Evolutionary conservation across 2,113 vertebrate genomes (phyloP), one percentile per base, ranked within the genome.

Genomic region (Myotis lucifugus): DNA sequence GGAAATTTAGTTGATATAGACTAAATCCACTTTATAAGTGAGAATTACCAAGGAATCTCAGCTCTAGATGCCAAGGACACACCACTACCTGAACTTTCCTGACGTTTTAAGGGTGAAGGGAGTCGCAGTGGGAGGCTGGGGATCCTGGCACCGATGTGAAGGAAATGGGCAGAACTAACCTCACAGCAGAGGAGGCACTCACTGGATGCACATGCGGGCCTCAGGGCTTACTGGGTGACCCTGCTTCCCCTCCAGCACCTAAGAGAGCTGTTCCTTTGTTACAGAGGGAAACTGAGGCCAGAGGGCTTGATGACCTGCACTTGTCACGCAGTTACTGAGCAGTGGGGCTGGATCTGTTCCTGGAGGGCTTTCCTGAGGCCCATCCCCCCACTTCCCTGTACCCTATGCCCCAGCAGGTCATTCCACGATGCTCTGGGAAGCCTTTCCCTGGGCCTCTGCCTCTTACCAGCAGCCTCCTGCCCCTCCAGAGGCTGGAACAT

Each of bases 131-230:
- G 37, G 48, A 70, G 37, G 42, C 69, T 1, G 19, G 32, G 14
- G 73, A n/a, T 19, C 23, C 54, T 21, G 42, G 67, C 34, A 21
- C 14, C 4, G 8, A 3, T 10, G 11, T 67, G 37, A 8, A 7
- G 34, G 76, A 42, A n/a, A 1, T 9, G 40, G n/a, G 3, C 69
- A 27, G 18, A 42, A 34, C 37, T 27, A 14, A 19, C 27, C 7
- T 14, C 52, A 11, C 3, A 14, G 37, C 18, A 15, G 12, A 29
- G 2, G 11, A 7, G 34, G 69, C 25, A 1, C 9, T 12, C 34
- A 5, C 67, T 0, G 1, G n/a, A 5, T 32, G 0, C 11, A 13
- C 5, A 7, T 12, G 7, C 27, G 34, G 52, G 21, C 50, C 19
- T 64, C 34, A 2, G 29, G 14, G 15, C 19, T 6, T 5, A 3